Percentiles rank a stretch among this genome's conserved stretches.
phyloP scores from a whole-genome alignment of 2,888 invertebrate genomes.

The Melieria crassipennis region DNA sequence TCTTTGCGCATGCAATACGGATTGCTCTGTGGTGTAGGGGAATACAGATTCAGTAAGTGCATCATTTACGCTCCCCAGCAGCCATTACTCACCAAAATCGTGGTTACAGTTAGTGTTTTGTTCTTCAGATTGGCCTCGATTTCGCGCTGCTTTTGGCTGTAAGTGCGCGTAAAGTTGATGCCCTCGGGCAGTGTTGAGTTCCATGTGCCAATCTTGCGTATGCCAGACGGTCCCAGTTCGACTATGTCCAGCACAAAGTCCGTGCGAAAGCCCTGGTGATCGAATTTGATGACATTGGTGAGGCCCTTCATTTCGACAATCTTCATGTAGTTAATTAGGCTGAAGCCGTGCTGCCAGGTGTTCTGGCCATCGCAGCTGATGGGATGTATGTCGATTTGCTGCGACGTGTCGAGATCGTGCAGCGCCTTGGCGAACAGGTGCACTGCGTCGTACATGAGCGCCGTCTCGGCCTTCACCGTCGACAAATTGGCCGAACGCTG shows the following conservation, averaged over 20 bases:
- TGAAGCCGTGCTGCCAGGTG: conserved; percentile 94
- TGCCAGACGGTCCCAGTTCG: conserved; percentile 84
- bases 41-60: neutral
- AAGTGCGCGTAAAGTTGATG: conserved; percentile 87
- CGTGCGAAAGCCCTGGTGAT: conserved; percentile 91
- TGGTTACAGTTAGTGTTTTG: conserved; percentile 90
- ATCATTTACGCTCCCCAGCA: neutral
- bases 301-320: conserved; percentile 94
- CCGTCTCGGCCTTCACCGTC: conserved; percentile 79
- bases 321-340: conserved; percentile 96
- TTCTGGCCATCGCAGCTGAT: conserved; percentile 88
- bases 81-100: conserved; percentile 80
- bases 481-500: conserved; percentile 66
- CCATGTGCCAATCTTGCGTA: conserved; percentile 88
- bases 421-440: conserved; percentile 92
- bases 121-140: conserved; percentile 91
- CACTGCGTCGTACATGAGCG: conserved; percentile 96
- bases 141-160: conserved; percentile 85
- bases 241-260: conserved; percentile 93
- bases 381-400: conserved; percentile 88
- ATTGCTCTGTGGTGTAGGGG: conserved; percentile 75
- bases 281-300: conserved; percentile 92
- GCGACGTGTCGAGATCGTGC: conserved; percentile 89
- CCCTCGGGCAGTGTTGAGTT: conserved; percentile 80
- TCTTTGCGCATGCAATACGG: conserved; percentile 96